Evolutionary conservation across 53 echinoderm and acorn worm species (phyloP).

Genomic region (Arbacia lixula): DNA sequence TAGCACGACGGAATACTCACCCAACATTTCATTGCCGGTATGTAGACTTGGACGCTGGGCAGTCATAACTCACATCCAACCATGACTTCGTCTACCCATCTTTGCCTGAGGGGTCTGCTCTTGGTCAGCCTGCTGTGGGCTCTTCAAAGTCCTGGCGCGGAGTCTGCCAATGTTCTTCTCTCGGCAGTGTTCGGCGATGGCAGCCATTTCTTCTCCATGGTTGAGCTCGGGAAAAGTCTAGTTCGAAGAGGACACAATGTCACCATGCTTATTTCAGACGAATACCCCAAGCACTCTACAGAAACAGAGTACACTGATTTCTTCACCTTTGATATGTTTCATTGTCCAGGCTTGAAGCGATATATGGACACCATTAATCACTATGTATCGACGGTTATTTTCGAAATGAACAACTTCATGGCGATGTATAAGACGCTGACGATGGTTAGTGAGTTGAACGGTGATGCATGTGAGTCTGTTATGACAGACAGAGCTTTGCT

Average conservation of each 20-base stretch:
- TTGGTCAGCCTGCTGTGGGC: too few relatives aligned
- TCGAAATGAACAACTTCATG: background rate
- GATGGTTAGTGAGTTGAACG: background rate
- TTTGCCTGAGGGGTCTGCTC: too few relatives aligned
- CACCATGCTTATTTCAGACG: background rate
- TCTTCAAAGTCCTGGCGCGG: too few relatives aligned
- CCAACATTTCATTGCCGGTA: too few relatives aligned
- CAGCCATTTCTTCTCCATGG: slow-evolving; percentile 7
- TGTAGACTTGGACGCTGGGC: too few relatives aligned
- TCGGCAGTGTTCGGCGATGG: background rate
- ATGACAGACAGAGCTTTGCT: background rate
- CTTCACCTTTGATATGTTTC: background rate
- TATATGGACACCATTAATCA: background rate
- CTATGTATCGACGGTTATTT: background rate
- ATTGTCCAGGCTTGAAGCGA: background rate
- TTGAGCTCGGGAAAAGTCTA: slow-evolving; percentile 4
- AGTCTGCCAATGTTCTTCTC: slow-evolving; percentile 4
- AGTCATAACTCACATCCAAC: too few relatives aligned
- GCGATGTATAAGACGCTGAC: background rate
- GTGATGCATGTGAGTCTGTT: background rate
- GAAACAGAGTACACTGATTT: slow-evolving; percentile 3
- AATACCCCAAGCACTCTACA: background rate
- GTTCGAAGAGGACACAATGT: background rate
- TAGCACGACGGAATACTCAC: too few relatives aligned
- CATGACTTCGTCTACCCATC: too few relatives aligned